Evolutionary conservation across 1,140 invertebrate species (phyloP), one percentile per base, ranked within the genome.

Genomic region (Drosophila sucinea): DNA sequence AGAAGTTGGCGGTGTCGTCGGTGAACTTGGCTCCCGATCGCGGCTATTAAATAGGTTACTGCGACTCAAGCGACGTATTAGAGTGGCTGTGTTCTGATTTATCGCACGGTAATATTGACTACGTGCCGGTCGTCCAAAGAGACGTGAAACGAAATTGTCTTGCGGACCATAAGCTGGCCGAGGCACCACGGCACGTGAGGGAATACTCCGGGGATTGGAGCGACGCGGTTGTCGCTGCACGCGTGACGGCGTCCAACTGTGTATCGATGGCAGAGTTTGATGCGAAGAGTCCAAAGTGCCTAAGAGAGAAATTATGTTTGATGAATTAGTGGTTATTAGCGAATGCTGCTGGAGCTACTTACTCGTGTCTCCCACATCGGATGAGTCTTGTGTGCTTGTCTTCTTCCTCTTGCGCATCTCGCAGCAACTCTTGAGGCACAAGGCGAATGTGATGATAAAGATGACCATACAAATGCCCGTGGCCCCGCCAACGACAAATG

Each of bases 81-180:
- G 68, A 40, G 84, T 85, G 29, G 91, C 90, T 11, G 91, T 91
- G 30, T 91, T 92, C 65, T 91, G 82, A 77, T 92, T 92, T 8
- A 92, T 80, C 3, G 86, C 77, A 10, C 90, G 86, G 79, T 91
- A 91, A 65, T 91, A 90, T 61, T 89, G 86, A 60, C 73, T 82
- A 32, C 91, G 75, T 5, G 83, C 86, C 17, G 91, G 91, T 11
- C 91, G 79, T 0, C 91, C 91, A 51, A 92, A 91, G 1, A 92
- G 77, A 1, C 86, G 84, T 11, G 76, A 75, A 23, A 91, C 73
- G 32, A 92, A 92, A 47, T 76, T 91, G 44, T 90, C 89, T 58
- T 80, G 60, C 47, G 85, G 78, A 1, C 75, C 85, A 67, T 90
- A 86, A 0, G 81, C 70, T 35, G 79, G 73, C 0, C 87, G 76